Evolutionary conservation across 2,888 invertebrate species (phyloP), one percentile per base, ranked within the genome.

Genomic region (Clusia tigrina): DNA sequence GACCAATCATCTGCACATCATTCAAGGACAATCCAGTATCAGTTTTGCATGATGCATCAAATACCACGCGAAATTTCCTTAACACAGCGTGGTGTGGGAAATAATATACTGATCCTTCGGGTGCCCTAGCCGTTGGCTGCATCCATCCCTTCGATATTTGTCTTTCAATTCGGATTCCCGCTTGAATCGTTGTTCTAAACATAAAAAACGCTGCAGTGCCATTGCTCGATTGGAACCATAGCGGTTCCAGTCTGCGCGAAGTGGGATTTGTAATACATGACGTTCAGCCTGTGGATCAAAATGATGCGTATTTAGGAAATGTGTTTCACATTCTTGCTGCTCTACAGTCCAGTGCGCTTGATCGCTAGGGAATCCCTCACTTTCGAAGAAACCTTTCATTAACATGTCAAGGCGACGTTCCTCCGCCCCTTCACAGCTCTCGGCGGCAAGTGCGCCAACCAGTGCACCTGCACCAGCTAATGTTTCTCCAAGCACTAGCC

Each of bases 11-110:
- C 17, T 46, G 55, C 9, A 60, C 54, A 24, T 60, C 51, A 37
- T 48, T 60, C n/a, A 60, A 20, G 12, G 61, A 55, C 38, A 60
- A 2, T 17, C 56, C 61, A 10, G 61, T 37, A 32, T 51, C 56
- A 52, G 61, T 56, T 38, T 37, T 37, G 38, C 61, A 60, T n/a
- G 54, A 55, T 10, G 60, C 60, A 32, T 55, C 55, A 24, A 60
- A 60, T 26, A 53, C 60, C 2, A 51, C 51, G 1, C 60, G 54
- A 22, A 60, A 60, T 38, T 60, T 60, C 22, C 51, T 54, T 12
- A 55, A 25, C 32, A 60, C 46, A 10, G 60, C 60, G 23, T 60
- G 60, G 24, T 60, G 60, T 24, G 42, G 42, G 5, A 53, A 20
- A 22, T 48, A 48, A 20, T 48, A 48, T 18, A 22, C 48, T 20